A percentile compares a stretch with the other conserved stretches of the same genome.
These are phyloP conservation scores for Strix aluco DNA, from an alignment of 2,113 vertebrate genomes.

Conservation along the genomic window DNA sequence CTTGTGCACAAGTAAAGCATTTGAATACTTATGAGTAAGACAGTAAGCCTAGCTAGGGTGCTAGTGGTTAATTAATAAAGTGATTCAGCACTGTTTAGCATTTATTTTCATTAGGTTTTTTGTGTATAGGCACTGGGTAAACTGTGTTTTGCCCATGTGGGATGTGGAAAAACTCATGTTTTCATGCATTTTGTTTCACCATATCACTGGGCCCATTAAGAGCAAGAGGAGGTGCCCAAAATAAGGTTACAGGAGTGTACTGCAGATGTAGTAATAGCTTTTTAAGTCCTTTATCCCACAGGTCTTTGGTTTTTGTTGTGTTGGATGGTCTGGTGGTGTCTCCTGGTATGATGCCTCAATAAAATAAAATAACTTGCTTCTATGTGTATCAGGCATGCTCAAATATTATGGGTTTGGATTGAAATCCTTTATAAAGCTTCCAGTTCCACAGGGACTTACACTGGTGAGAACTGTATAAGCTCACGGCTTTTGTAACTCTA, in stretches of 20 bases:
- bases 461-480: background rate
- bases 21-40: background rate
- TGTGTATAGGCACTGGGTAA: background rate
- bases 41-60: background rate
- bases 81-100: background rate
- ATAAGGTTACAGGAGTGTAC: background rate
- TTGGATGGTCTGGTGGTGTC: background rate
- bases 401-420: background rate
- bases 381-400: background rate
- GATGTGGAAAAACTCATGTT: background rate
- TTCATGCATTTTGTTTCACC: background rate
- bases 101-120: background rate
- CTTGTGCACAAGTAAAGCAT: background rate
- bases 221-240: background rate
- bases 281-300: background rate
- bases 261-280: background rate
- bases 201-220: fast-evolving
- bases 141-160: background rate
- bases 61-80: background rate
- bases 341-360: background rate
- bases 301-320: background rate
- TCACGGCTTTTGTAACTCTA: background rate
- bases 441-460: background rate
- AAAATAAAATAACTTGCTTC: background rate
- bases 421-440: background rate